Conservation (phyloP, 2,888 invertebrate genomes). For the Amphiduros pacificus region DNA sequence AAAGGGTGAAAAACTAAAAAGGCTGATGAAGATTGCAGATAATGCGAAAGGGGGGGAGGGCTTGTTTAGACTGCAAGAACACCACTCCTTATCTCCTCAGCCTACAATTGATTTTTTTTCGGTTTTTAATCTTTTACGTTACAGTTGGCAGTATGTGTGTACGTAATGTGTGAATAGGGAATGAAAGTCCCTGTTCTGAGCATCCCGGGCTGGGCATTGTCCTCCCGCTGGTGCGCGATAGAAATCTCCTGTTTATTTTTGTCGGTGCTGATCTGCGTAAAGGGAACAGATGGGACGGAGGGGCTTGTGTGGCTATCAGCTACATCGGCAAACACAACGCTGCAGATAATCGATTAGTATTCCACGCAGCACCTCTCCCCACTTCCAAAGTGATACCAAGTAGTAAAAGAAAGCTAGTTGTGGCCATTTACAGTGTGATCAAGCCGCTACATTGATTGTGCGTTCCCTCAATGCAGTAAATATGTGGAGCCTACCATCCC, state of each 20-base stretch:
- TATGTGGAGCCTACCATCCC: background rate
- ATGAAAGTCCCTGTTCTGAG: too few relatives aligned
- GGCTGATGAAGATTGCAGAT: too few relatives aligned
- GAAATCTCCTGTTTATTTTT: background rate
- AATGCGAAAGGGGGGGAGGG: too few relatives aligned
- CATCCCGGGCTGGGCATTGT: background rate
- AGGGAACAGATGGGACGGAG: background rate
- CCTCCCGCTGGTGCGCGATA: background rate
- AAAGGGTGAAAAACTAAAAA: too few relatives aligned
- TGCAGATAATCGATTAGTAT: conserved; percentile 17
- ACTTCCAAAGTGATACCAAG: conserved; percentile 16
- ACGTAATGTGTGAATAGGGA: background rate
- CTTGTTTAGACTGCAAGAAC: too few relatives aligned
- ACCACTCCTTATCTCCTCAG: too few relatives aligned
- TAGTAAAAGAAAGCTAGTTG: conserved; percentile 4
- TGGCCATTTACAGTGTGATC: conserved; percentile 6
- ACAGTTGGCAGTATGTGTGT: too few relatives aligned
- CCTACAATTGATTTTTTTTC: too few relatives aligned
- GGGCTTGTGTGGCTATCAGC: conserved; percentile 5
- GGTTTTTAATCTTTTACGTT: too few relatives aligned
- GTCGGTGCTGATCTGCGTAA: background rate
- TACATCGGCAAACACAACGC: background rate
- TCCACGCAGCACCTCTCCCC: conserved; percentile 6
- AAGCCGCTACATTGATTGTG: conserved; percentile 13
- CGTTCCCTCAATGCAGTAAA: background rate